Base-by-base conservation (phyloP, 2,113 vertebrate genomes). In the Pelvicachromis taeniatus region DNA sequence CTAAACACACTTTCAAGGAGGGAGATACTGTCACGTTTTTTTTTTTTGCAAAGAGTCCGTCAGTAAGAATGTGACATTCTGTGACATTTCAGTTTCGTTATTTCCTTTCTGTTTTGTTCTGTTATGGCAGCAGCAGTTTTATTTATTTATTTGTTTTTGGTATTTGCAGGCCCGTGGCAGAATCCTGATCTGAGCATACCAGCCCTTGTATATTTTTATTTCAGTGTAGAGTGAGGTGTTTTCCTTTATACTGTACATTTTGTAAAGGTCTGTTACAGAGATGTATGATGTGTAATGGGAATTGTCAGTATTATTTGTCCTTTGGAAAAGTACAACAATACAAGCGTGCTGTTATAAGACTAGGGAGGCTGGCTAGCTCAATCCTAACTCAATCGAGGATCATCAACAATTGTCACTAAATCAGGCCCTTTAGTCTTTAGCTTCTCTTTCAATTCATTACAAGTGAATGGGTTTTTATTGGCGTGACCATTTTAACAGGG, bases 361-460 rank as follows among this genome's bases (percentile, higher is more conserved):
- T 16, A 21, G 35, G 31, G 29, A 68, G 11, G 58, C 85, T 40
- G 38, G 63, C 77, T 29, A 38, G 89, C 87, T 94, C 88, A 83
- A 93, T 93, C 82, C 88, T 91, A 93, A 94, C 91, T 88, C 90
- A 89, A 95, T 95, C 78, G 79, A 81, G 88, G 85, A 89, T 89
- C 92, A 89, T 92, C 85, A 92, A 85, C 91, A 87, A 92, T 88
- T 93, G 93, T 92, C 92, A 91, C 86, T 92, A 94, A 95, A 95
- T 94, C 93, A 91, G 90, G 77, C 80, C 90, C 80, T 88, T 91
- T 92, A 91, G 90, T 91, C 87, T 92, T 90, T 84, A 84, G 82
- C 85, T 86, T 87, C 85, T 84, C 77, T 91, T 87, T 91, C 91
- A 90, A 93, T 95, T 95, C 92, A 95, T 95, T 94, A 92, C 77